A percentile compares a stretch with the other conserved stretches of the same genome.
These are phyloP conservation scores for Oryzias celebensis DNA, from an alignment of 2,113 vertebrate species.

Conservation along the genomic window DNA sequence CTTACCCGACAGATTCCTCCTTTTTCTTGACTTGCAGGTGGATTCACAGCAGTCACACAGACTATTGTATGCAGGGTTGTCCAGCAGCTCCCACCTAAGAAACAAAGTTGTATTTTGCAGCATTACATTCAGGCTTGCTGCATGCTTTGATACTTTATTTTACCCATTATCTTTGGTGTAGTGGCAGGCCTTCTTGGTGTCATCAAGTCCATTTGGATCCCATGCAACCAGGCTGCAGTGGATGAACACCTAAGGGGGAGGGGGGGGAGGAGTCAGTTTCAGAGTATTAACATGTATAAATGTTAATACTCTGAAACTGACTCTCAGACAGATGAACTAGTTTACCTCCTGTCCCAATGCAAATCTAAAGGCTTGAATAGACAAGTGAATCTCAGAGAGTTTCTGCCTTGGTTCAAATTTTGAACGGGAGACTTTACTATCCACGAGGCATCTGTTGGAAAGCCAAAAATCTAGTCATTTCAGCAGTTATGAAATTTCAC, in stretches of 20 bases:
- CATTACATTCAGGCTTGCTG: not conserved
- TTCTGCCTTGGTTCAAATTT: constrained; percentile 63
- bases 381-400: constrained; percentile 58
- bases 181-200: constrained; percentile 76
- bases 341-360: constrained; percentile 60
- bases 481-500: too few species aligned
- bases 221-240: constrained; percentile 72
- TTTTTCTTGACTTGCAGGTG: constrained; percentile 56
- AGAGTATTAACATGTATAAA: too few species aligned
- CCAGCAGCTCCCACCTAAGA: constrained; percentile 72
- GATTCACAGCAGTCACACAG: constrained; percentile 73
- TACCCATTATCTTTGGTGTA: constrained; percentile 66
- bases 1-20: constrained; percentile 49
- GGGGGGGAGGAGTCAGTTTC: too few species aligned
- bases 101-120: not conserved
- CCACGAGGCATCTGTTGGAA: constrained; percentile 73
- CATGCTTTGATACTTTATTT: fast-evolving
- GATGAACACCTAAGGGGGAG: constrained; percentile 63
- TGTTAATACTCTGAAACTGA: not conserved
- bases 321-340: too few species aligned
- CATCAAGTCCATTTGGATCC: constrained; percentile 62
- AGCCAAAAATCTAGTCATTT: not conserved
- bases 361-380: constrained; percentile 77
- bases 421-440: constrained; percentile 65
- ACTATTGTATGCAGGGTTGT: constrained; percentile 48